Percentiles rank a stretch among this genome's conserved stretches.
Evolutionary conservation across 2,113 vertebrate genomes (phyloP).

Genomic region (Brachirus orientalis): DNA sequence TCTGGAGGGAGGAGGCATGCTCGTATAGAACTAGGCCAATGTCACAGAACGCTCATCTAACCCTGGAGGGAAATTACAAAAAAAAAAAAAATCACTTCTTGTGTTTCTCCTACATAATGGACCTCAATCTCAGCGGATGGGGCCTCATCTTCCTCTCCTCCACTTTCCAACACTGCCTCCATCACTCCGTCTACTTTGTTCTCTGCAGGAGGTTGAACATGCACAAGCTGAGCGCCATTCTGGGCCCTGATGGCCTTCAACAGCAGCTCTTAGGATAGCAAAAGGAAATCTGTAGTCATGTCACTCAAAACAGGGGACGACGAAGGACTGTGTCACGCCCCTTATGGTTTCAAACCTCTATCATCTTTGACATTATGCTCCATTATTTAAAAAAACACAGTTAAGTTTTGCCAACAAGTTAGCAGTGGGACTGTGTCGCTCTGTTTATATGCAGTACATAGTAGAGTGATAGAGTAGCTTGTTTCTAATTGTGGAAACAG

Average conservation of each 20-base stretch:
- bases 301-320: constrained; percentile 54
- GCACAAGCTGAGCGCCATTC: constrained; percentile 51
- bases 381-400: constrained; percentile 12
- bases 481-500: no score
- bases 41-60: constrained; percentile 80
- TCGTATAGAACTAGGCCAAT: constrained; percentile 81
- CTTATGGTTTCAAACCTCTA: constrained; percentile 26
- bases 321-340: constrained; percentile 18
- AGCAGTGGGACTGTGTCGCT: not conserved
- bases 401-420: constrained; percentile 10
- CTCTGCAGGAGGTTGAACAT: constrained; percentile 69
- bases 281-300: constrained; percentile 61
- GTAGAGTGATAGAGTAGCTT: no score
- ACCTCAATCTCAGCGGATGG: constrained; percentile 52
- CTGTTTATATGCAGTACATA: no score
- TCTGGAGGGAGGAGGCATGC: constrained; percentile 62
- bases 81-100: constrained; percentile 56
- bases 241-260: constrained; percentile 45
- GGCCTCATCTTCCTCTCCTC: constrained; percentile 41
- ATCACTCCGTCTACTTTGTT: constrained; percentile 64
- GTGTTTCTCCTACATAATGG: constrained; percentile 59
- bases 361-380: constrained; percentile 30
- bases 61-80: constrained; percentile 67
- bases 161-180: constrained; percentile 22
- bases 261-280: constrained; percentile 48